These are phyloP conservation scores for Uloborus diversus DNA, from an alignment of 1,140 invertebrate genomes.

Conservation along the genomic window DNA sequence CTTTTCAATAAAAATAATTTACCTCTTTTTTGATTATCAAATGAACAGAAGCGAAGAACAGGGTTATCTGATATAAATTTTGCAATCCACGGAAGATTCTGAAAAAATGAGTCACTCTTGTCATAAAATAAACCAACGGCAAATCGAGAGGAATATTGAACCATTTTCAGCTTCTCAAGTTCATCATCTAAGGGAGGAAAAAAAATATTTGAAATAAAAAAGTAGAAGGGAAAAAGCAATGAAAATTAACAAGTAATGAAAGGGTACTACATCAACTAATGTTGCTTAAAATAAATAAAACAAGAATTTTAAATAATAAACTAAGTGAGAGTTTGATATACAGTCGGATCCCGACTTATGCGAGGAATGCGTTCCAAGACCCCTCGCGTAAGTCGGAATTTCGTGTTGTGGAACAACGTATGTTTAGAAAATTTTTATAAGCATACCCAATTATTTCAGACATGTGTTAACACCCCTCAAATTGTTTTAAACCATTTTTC, in stretches of 20 bases:
- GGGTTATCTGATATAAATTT: conserved; percentile 28
- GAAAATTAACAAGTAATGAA: background rate
- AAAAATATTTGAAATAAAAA: background rate
- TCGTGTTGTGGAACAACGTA: too few species aligned
- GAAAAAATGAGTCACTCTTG: background rate
- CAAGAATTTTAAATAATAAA: background rate
- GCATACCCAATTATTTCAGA: too few species aligned
- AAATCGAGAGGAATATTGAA: conserved; percentile 36
- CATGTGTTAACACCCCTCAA: too few species aligned
- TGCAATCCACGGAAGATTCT: conserved; percentile 4
- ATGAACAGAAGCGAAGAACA: conserved; percentile 13
- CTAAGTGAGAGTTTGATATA: background rate
- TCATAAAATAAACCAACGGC: conserved; percentile 31
- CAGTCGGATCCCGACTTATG: background rate
- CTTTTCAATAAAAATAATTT: background rate
- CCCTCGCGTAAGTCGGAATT: too few species aligned
- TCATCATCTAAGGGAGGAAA: background rate
- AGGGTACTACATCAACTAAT: background rate
- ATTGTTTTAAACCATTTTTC: too few species aligned
- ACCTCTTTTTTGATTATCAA: conserved; percentile 37
- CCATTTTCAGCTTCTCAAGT: conserved; percentile 23
- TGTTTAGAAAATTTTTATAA: too few species aligned
- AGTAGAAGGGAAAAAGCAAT: background rate
- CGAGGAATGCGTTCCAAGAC: too few species aligned
- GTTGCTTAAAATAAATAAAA: background rate